A percentile compares a stretch with the other conserved stretches of the same genome.
Evolutionary conservation across 2,888 invertebrate species (phyloP).

Genomic region (Drosophila sordidula): DNA sequence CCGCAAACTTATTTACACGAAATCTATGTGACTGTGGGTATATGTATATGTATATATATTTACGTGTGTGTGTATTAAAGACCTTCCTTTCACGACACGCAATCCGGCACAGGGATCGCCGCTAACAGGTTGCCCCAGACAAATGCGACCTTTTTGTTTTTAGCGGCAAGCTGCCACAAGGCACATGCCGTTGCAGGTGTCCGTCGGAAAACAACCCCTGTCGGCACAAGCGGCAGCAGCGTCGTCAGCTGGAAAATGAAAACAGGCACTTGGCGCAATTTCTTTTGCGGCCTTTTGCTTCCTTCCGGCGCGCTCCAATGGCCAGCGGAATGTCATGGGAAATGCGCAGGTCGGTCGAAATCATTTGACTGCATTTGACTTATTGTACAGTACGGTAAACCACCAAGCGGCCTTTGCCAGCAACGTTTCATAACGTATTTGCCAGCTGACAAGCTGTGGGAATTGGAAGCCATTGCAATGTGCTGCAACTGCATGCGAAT

Average conservation of each 20-base stretch:
- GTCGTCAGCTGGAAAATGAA: conserved; percentile 14
- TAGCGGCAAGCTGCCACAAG: conserved; percentile 58
- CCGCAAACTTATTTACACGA: background rate
- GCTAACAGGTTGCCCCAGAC: conserved; percentile 56
- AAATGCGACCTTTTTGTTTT: conserved; percentile 28
- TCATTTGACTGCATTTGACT: conserved; percentile 29
- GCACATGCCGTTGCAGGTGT: conserved; percentile 67
- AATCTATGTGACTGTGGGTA: background rate
- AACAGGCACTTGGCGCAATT: conserved; percentile 9
- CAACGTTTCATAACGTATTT: conserved; percentile 66
- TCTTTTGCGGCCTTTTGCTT: conserved; percentile 13
- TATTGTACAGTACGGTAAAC: conserved; percentile 42
- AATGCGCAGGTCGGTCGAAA: conserved; percentile 43
- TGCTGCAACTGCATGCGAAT: conserved; percentile 6
- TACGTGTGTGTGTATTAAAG: too few relatives aligned
- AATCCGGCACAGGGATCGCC: conserved; percentile 25
- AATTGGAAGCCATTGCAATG: conserved; percentile 49
- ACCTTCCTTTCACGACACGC: conserved; percentile 30
- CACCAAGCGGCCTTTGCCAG: conserved; percentile 57
- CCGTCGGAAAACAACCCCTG: conserved; percentile 60
- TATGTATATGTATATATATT: background rate
- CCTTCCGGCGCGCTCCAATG: conserved; percentile 31
- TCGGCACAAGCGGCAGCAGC: conserved; percentile 20
- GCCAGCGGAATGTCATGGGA: conserved; percentile 59
- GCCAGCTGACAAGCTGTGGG: conserved; percentile 67